phyloP scores from a whole-genome alignment of 92 coral and sea anemone genomes.

The Heteractis magnifica region DNA sequence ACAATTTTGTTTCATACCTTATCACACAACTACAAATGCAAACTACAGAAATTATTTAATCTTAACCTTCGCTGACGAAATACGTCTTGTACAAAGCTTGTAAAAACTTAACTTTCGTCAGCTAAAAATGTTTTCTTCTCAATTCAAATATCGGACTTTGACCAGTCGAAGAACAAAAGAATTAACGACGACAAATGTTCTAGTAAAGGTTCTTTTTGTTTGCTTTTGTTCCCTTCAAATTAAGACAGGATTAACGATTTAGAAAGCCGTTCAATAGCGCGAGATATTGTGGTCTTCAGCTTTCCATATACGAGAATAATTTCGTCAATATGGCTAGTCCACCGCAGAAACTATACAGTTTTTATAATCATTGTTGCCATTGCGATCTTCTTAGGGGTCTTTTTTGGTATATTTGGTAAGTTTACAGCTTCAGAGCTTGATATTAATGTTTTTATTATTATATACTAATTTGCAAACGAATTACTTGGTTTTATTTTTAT shows the following conservation, averaged over 20 bases:
- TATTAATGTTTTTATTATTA: no score
- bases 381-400: no score
- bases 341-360: no score
- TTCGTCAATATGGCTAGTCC: no score
- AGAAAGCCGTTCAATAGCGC: not conserved
- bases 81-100: not conserved
- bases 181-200: not conserved
- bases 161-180: not conserved
- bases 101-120: not conserved
- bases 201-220: not conserved
- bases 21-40: not conserved
- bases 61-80: not conserved
- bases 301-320: no score
- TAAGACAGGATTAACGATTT: not conserved
- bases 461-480: not conserved
- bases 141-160: slow-evolving; percentile 1
- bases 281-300: no score
- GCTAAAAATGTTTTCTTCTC: not conserved
- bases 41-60: no score
- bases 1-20: not conserved
- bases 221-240: not conserved
- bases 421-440: not conserved
- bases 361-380: no score
- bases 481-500: not conserved
- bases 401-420: no score